Base-by-base conservation (phyloP, 1,140 invertebrate genomes). In the fruit fly (Drosophila melanogaster) region DNA sequence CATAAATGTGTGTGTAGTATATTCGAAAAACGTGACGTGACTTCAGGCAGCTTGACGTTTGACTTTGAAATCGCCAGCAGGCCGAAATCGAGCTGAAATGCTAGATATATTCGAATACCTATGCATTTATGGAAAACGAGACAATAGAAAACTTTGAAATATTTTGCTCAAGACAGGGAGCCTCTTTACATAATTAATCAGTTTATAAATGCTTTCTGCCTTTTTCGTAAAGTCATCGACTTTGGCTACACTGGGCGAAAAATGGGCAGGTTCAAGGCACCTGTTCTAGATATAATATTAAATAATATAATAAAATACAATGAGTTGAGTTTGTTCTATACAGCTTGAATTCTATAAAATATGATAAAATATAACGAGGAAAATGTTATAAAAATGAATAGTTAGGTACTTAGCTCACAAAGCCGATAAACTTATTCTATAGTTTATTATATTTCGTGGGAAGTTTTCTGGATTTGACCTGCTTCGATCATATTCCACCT, bases 101-200 rank as follows among this genome's bases (percentile, higher is more conserved):
- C 19, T 22, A 3, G 19, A 72, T 62, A 11, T 38, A 14, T 5
- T 19, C 41, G 15, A 3, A 66, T 62, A 47, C 0, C 19, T 67
- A 55, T 69, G 24, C 49, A 69, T 66, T 22, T 53, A 66, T 54
- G 17, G 40, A 54, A 46, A 35, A 37, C 33, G 33, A 43, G 61
- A 69, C 62, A 69, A 69, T 69, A 46, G 53, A 58, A 69, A 51
- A 69, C 50, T 51, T 17, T 50, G 38, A 71, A n/a, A 60, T 71
- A 70, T 59, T 72, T 81, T 76, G 81, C 81, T 86, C 78, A 86
- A 86, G 81, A 86, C 81, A 87, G 83, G 81, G 81, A 86, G 81
- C 81, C 81, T 65, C 61, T 76, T 81, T 65, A 47, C 70, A 81
- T 86, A 79, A 86, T 86, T 86, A 81, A 86, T 86, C 78, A 87